These are phyloP conservation scores for Gobionotothen gibberifrons DNA, from an alignment of 2,797 vertebrate genomes.

Conservation along the genomic window DNA sequence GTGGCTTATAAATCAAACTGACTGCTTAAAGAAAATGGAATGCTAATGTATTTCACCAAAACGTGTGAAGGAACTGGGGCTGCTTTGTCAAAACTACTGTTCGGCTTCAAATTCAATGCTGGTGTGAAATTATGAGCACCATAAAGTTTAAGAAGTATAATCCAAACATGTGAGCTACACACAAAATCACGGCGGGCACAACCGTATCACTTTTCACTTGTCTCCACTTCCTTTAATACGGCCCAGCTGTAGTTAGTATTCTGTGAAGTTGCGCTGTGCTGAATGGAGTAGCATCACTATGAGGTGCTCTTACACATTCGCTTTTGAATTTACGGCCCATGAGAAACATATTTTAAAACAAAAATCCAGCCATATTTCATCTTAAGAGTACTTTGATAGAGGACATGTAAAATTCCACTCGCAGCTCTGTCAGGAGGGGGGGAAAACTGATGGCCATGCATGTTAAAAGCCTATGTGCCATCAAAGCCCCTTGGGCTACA, in stretches of 20 bases:
- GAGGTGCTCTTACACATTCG: neutral
- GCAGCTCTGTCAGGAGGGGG: slow-evolving; percentile 39
- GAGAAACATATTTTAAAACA: slow-evolving; percentile 32
- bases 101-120: slow-evolving; percentile 7
- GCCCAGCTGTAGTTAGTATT: slow-evolving; percentile 5
- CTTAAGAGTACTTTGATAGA: slow-evolving; percentile 45
- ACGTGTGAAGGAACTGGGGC: neutral
- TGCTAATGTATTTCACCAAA: neutral
- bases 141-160: neutral
- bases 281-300: slow-evolving; percentile 21
- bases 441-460: slow-evolving; percentile 63
- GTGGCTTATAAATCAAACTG: slow-evolving; percentile 3
- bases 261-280: slow-evolving; percentile 14
- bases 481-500: slow-evolving; percentile 79
- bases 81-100: neutral
- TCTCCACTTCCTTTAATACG: neutral
- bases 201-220: neutral
- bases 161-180: neutral
- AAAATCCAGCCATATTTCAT: slow-evolving; percentile 47
- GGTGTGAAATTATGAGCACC: neutral
- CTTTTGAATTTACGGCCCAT: slow-evolving; percentile 33
- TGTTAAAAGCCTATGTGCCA: slow-evolving; percentile 80
- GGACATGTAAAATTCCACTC: slow-evolving; percentile 52
- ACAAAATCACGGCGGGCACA: neutral
- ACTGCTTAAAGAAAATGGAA: slow-evolving; percentile 3